These are phyloP conservation scores for Sphecodes monilicornis DNA, from an alignment of 2,888 invertebrate genomes.

Conservation along the genomic window DNA sequence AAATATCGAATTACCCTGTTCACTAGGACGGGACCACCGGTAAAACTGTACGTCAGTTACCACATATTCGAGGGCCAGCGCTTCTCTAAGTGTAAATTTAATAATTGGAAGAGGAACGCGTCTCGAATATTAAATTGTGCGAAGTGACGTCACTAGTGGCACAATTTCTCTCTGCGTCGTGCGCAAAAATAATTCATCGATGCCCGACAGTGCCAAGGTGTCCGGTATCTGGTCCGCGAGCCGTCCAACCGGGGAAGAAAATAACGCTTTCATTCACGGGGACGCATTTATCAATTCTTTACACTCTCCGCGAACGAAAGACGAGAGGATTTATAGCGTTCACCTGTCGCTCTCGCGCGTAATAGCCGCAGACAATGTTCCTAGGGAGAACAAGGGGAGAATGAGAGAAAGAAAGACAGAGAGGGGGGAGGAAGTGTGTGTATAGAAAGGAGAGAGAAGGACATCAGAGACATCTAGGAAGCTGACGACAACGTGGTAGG, in stretches of 20 bases:
- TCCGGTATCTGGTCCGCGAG: constrained; percentile 20
- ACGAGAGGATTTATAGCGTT: constrained; percentile 54
- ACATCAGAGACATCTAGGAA: not conserved
- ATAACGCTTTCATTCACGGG: constrained; percentile 24
- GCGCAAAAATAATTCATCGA: constrained; percentile 27
- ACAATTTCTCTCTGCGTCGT: not conserved
- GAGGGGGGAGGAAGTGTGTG: not conserved
- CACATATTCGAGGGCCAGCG: not conserved
- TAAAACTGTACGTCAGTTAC: not conserved
- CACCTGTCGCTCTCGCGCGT: constrained; percentile 48
- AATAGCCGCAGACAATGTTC: constrained; percentile 45
- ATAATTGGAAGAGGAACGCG: not conserved
- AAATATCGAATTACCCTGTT: not conserved
- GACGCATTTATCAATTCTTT: constrained; percentile 45
- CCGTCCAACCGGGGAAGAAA: not conserved
- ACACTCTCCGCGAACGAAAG: constrained; percentile 24
- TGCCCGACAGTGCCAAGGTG: constrained; percentile 15
- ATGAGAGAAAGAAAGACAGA: not conserved
- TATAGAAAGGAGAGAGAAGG: not conserved
- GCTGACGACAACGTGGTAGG: not conserved
- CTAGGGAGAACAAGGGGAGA: not conserved
- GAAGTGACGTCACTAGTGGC: not conserved
- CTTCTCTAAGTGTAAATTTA: not conserved
- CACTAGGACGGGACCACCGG: not conserved
- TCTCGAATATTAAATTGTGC: not conserved